Conservation (phyloP, 2,888 invertebrate species). For the Crioceris asparagi region DNA sequence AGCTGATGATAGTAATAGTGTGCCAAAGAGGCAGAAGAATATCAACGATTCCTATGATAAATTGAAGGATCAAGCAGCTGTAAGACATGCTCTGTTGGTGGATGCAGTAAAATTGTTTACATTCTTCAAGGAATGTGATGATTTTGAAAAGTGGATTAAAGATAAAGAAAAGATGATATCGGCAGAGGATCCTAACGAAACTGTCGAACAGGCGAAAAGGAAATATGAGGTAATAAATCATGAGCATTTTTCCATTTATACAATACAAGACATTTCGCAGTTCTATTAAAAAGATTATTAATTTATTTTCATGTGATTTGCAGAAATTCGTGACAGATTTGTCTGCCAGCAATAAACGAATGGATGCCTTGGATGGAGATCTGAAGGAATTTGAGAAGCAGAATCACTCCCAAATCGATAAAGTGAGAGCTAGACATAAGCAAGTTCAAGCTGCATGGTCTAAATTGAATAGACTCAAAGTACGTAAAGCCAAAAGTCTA, state of each 20-base stretch:
- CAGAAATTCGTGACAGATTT: conserved; percentile 88
- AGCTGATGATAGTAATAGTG: conserved; percentile 57
- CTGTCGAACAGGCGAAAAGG: conserved; percentile 84
- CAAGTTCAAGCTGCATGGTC: conserved; percentile 89
- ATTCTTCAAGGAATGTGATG: conserved; percentile 94
- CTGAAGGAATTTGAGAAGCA: conserved; percentile 76
- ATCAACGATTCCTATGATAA: conserved; percentile 76
- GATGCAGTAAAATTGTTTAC: conserved; percentile 87
- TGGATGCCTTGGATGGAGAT: conserved; percentile 79
- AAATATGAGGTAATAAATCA: conserved; percentile 68
- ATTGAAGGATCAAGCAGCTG: conserved; percentile 66
- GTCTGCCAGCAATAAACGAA: conserved; percentile 83
- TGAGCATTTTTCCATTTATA: not conserved
- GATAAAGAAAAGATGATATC: conserved; percentile 85
- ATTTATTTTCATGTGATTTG: conserved; percentile 19
- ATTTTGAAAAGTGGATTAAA: conserved; percentile 95
- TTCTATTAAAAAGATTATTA: conserved; percentile 4
- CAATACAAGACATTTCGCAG: not conserved
- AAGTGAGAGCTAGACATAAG: conserved; percentile 62
- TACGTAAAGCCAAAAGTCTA: conserved; percentile 81
- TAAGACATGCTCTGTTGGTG: conserved; percentile 73
- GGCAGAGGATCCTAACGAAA: conserved; percentile 74
- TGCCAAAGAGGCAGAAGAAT: conserved; percentile 66
- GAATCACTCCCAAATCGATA: conserved; percentile 78
- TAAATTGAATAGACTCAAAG: conserved; percentile 71